Evolutionary conservation across 1,140 invertebrate genomes (phyloP), one percentile per base, ranked within the genome.

Genomic region (Zaprionus capensis): DNA sequence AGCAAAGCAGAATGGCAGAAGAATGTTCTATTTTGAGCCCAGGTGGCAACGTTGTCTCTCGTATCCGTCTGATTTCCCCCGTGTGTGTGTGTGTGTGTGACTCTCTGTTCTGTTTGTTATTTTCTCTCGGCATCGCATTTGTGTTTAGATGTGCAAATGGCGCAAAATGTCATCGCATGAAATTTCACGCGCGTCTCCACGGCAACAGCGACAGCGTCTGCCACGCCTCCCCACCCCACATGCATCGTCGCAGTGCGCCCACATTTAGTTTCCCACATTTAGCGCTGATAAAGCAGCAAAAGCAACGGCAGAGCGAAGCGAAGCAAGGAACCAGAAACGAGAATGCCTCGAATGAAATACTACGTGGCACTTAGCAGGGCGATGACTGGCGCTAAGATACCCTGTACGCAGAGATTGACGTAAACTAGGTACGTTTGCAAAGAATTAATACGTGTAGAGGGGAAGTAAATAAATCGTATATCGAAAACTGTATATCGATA

Each of bases 271-370:
- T 51, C 46, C 46, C 46, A 51, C 46, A 51, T 51, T 49, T 51
- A 78, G 59, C 44, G 73, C 82, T 85, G 82, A 85, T 76, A 71
- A 78, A 57, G 82, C 74, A 74, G 38, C 46, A 14, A 51, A 24
- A 61, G 22, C 53, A 55, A 31, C 2, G 15, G 15, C 9, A 34
- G 31, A 49, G 46, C 24, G 65, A 69, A 49, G 26, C 62, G 59
- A 41, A 38, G 14, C 12, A 12, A 38, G 36, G 36, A 14, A 76
- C 56, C 34, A 38, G 49, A 34, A 82, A 46, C 58, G 64, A 57
- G 36, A 56, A 46, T n/a, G 63, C n/a, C 28, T 56, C 22, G 38
- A 66, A 17, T 44, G 20, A 55, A 53, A 38, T 64, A n/a, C 46
- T 51, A 24, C 53, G 22, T 56, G 28, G 20, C 38, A 11, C 9